Conservation (phyloP, 1,140 invertebrate genomes). For the Megathymus violae region DNA sequence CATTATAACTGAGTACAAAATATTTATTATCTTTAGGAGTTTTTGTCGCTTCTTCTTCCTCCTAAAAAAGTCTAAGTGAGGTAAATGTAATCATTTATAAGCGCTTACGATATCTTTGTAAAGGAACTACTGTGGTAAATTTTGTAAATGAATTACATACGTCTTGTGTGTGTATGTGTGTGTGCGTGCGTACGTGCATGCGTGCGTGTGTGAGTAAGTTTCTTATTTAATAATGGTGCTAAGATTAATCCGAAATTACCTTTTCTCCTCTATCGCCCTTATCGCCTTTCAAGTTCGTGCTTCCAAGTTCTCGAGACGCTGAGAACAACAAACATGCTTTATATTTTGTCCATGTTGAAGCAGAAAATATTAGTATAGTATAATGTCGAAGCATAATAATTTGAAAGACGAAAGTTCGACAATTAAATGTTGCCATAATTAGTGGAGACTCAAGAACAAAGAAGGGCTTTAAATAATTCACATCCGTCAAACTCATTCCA, state of each 20-base stretch:
- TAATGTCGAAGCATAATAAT: constrained; percentile 38
- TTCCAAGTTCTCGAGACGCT: constrained; percentile 57
- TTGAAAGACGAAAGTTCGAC: constrained; percentile 37
- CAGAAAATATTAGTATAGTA: constrained; percentile 41
- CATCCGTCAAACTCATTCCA: constrained; percentile 22
- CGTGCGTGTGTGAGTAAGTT: too few species aligned
- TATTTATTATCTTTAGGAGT: too few species aligned
- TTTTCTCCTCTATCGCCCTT: constrained; percentile 70
- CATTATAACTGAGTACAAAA: too few species aligned
- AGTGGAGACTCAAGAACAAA: constrained; percentile 37
- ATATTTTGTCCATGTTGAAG: constrained; percentile 54
- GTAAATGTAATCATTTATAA: too few species aligned
- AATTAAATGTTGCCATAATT: constrained; percentile 43
- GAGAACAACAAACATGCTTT: constrained; percentile 55
- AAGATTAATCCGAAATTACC: constrained; percentile 58
- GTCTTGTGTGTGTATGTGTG: too few species aligned
- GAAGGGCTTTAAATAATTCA: constrained; percentile 27
- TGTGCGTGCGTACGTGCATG: too few species aligned
- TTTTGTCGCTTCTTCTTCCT: too few species aligned
- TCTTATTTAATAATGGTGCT: too few species aligned
- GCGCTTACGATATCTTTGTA: too few species aligned
- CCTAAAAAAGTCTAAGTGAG: too few species aligned
- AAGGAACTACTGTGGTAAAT: too few species aligned
- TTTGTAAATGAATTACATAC: too few species aligned
- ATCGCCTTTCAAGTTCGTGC: constrained; percentile 58